Evolutionary conservation across 2,888 invertebrate species (phyloP), one percentile per base, ranked within the genome.

Genomic region (Synergus japonicus): DNA sequence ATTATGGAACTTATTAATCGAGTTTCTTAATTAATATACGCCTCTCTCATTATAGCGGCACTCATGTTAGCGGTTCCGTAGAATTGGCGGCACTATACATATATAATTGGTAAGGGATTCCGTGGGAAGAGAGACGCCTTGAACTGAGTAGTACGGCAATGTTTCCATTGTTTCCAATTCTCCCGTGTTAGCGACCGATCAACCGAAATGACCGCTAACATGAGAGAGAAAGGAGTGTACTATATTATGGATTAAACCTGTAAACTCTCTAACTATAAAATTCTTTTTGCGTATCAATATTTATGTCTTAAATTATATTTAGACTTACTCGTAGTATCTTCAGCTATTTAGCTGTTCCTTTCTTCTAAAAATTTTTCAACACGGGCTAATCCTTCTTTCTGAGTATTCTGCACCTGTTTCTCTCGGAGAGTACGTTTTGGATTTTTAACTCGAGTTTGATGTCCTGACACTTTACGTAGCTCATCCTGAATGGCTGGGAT

Each of bases 341-440:
- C 41, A 5, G 29, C n/a, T 13, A n/a, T 44, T 65, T 79, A 69
- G 60, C n/a, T 77, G 58, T 79, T 85, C 41, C 81, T 87, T 13
- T 80, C 81, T 73, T 86, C 81, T 78, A 91, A 80, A 76, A 90
- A 84, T 78, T 87, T 82, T 60, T 87, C 81, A 12, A 88, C 88
- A n/a, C 87, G 86, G 4, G 82, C 83, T 76, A 85, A 44, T 29
- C 87, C 89, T 87, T 94, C 91, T 90, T 93, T 90, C 85, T 95
- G 95, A 83, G 92, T 93, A 85, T 90, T 88, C 67, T 93, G 85
- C 4, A 94, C 93, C 87, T 94, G 93, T 85, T 93, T 93, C 43
- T 88, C 90, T 91, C 94, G 95, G 83, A 93, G 93, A 43, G 94
- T 93, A 80, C 88, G 91, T 80, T 88, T 92, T 83, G 88, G 90